Evolutionary conservation across 2,113 vertebrate genomes (phyloP).

Genomic region (Oriolus oriolus): DNA sequence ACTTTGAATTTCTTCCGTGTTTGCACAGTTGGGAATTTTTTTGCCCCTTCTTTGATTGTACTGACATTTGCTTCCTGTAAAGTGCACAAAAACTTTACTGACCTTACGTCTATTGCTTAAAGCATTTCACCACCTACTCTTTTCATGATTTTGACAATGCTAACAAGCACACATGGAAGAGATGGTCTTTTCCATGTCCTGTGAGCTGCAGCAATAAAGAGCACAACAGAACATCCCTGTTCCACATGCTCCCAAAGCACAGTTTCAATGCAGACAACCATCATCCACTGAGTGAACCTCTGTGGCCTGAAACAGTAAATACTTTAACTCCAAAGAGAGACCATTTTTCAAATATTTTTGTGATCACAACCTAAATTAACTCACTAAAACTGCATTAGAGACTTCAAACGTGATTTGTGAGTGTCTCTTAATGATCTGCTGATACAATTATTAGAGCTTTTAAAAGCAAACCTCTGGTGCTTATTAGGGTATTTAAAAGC

Average conservation of each 20-base stretch:
- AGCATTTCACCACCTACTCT: conserved; percentile 41
- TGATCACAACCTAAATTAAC: not conserved
- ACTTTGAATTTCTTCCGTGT: conserved; percentile 72
- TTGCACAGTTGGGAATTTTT: conserved; percentile 69
- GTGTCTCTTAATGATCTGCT: not conserved
- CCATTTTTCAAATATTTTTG: not conserved
- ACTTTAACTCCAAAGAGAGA: not conserved
- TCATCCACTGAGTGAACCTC: not conserved
- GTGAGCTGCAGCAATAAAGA: not conserved
- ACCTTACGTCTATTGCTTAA: conserved; percentile 25
- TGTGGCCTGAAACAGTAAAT: not conserved
- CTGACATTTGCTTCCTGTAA: conserved; percentile 63
- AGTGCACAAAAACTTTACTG: conserved; percentile 47
- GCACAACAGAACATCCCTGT: not conserved
- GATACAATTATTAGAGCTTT: not conserved
- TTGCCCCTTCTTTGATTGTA: conserved; percentile 55
- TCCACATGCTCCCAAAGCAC: not conserved
- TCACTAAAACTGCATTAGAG: not conserved
- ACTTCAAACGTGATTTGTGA: not conserved
- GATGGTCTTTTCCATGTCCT: not conserved
- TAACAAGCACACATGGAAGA: conserved; percentile 23
- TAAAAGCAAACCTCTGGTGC: not conserved
- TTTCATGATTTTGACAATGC: conserved; percentile 14
- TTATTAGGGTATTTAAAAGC: not conserved
- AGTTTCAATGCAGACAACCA: not conserved